phyloP scores from a whole-genome alignment of 2,888 invertebrate species.

The Drosophila anomalata region DNA sequence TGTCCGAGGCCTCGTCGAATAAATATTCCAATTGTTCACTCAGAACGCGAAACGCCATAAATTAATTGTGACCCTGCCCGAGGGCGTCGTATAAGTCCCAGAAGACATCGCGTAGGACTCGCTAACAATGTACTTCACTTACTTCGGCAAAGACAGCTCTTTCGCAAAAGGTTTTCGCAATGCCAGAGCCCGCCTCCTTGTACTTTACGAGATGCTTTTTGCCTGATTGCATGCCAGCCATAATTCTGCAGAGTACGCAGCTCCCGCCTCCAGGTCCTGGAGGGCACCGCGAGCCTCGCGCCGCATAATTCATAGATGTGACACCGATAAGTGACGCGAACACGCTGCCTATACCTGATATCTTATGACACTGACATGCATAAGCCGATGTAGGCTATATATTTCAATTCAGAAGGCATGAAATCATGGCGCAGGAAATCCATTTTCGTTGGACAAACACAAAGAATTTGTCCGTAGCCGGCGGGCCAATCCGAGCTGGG shows the following conservation, averaged over 20 bases:
- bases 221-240: conserved; percentile 64
- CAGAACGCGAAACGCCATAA: conserved; percentile 44
- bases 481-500: not conserved
- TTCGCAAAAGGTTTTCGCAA: conserved; percentile 12
- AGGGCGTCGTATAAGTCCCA: conserved; percentile 37
- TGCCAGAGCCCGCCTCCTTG: conserved; percentile 45
- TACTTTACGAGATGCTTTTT: conserved; percentile 58
- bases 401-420: conserved; percentile 7
- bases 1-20: not conserved
- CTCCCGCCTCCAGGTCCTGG: conserved; percentile 26
- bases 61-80: conserved; percentile 41
- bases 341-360: conserved; percentile 20
- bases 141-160: conserved; percentile 16
- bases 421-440: not conserved
- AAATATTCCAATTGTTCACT: conserved; percentile 37
- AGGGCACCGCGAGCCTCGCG: conserved; percentile 24
- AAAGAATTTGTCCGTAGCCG: conserved; percentile 4
- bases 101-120: conserved; percentile 61
- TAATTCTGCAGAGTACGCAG: conserved; percentile 53
- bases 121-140: conserved; percentile 47
- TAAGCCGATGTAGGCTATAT: conserved; percentile 6
- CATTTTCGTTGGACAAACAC: not conserved
- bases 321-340: conserved; percentile 50
- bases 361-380: conserved; percentile 31
- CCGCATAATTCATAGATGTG: conserved; percentile 55